phyloP scores from a whole-genome alignment of 1,140 invertebrate species.

The Penaeus chinensis region DNA sequence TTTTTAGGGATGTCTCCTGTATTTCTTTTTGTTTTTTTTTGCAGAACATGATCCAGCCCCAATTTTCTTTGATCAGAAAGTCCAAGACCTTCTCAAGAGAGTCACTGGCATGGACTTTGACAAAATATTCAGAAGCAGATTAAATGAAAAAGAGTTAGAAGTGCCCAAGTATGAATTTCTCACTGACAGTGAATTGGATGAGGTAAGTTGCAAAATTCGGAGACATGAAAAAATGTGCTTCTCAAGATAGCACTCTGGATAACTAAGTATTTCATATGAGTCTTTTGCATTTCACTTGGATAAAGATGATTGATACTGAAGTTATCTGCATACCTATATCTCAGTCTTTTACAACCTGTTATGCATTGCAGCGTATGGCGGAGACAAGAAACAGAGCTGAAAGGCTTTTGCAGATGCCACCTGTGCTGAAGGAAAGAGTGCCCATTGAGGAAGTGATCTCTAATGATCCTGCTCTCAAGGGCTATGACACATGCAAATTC shows the following conservation, averaged over 20 bases:
- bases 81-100: background rate
- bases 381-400: background rate
- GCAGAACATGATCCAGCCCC: slow-evolving; percentile 6
- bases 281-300: too few relatives aligned
- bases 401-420: slow-evolving; percentile 42
- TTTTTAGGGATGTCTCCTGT: too few relatives aligned
- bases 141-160: background rate
- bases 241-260: background rate
- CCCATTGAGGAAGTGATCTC: slow-evolving; percentile 28
- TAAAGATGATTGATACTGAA: too few relatives aligned
- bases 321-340: too few relatives aligned
- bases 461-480: slow-evolving; percentile 34
- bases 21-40: background rate
- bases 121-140: background rate
- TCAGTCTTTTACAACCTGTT: too few relatives aligned
- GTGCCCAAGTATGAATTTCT: background rate
- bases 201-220: background rate
- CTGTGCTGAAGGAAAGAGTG: slow-evolving; percentile 38
- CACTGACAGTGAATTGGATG: background rate
- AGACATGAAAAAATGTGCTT: background rate
- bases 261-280: background rate
- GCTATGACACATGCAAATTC: slow-evolving; percentile 22
- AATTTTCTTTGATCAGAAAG: slow-evolving; percentile 4
- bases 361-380: slow-evolving; percentile 8
- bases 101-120: background rate